phyloP scores from a whole-genome alignment of 2,797 vertebrate genomes.

The Moxostoma hubbsi region DNA sequence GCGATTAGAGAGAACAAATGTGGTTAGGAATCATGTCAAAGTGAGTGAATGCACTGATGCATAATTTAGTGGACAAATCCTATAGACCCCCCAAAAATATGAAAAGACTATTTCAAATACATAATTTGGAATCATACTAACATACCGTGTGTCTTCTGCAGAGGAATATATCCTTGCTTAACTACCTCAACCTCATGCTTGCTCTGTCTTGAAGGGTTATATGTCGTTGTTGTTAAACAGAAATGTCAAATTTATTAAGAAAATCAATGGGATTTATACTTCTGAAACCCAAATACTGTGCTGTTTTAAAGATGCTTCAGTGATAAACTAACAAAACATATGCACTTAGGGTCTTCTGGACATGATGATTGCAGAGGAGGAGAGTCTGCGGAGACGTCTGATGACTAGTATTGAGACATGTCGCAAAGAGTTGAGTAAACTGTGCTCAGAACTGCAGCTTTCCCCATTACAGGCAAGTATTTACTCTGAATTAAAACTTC shows the following conservation, averaged over 20 bases:
- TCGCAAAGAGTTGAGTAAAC: slow-evolving; percentile 77
- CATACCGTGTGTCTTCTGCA: no score
- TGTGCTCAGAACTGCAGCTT: slow-evolving; percentile 84
- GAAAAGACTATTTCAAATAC: no score
- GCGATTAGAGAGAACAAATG: slow-evolving; percentile 87
- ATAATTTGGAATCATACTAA: no score
- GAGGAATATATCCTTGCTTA: no score
- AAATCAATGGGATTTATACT: no score
- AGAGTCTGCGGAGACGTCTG: slow-evolving; percentile 83
- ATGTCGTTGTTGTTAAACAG: no score
- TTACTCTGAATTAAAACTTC: not conserved
- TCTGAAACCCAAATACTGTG: not conserved
- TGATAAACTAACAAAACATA: not conserved
- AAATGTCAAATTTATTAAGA: no score
- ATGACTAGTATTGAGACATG: slow-evolving; percentile 82
- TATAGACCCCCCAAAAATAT: no score
- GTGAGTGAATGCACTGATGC: slow-evolving; percentile 68
- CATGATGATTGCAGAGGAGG: slow-evolving; percentile 94
- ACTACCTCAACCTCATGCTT: no score
- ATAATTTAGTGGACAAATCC: not conserved
- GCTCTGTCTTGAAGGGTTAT: no score
- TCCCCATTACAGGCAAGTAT: slow-evolving; percentile 78
- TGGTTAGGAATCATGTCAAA: slow-evolving; percentile 88
- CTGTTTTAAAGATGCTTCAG: not conserved
- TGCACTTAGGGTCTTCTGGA: slow-evolving; percentile 82